Evolutionary conservation across 2,797 vertebrate genomes (phyloP), one percentile per base, ranked within the genome.

Genomic region (Antennarius maculatus): DNA sequence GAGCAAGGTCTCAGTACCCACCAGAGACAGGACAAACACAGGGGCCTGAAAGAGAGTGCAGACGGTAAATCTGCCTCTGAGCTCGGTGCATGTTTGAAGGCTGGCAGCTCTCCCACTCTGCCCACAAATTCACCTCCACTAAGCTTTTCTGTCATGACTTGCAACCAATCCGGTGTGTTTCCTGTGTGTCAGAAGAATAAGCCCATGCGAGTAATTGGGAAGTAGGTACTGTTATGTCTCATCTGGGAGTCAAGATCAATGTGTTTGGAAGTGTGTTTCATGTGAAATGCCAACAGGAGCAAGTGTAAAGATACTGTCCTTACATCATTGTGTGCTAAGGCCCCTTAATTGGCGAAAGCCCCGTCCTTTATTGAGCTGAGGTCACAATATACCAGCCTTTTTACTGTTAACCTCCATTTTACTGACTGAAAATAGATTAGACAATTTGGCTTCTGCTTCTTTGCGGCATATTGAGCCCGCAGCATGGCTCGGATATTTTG

Each of bases 1-100:
- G 73, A 76, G 76, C 85, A 62, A 81, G 84, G 85, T 86, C 91
- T 91, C 83, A 82, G 81, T 93, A 87, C 81, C 80, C 80, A 60
- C 76, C 61, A 83, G 81, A 89, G 88, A 88, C 87, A 60, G 80
- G 83, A 68, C 80, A 66, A 84, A 80, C 80, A 74, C 63, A 61
- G 81, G 76, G 84, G 66, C 58, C 77, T 23, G 77, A 57, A 15
- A 76, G 66, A 27, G 71, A 72, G 70, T 23, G 16, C 75, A 43
- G 69, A 59, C 71, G 39, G 74, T 87, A 86, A 89, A 91, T 86
- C 86, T 85, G 74, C 72, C 75, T 65, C 68, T 45, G 59, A 79
- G 76, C 68, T 66, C 64, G 69, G 58, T 48, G 79, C 69, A 65
- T 56, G 65, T 74, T 63, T 55, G 72, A 71, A 55, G 69, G 73